Evolutionary conservation across 2,797 vertebrate species (phyloP).

Genomic region (Prunella strophiata): DNA sequence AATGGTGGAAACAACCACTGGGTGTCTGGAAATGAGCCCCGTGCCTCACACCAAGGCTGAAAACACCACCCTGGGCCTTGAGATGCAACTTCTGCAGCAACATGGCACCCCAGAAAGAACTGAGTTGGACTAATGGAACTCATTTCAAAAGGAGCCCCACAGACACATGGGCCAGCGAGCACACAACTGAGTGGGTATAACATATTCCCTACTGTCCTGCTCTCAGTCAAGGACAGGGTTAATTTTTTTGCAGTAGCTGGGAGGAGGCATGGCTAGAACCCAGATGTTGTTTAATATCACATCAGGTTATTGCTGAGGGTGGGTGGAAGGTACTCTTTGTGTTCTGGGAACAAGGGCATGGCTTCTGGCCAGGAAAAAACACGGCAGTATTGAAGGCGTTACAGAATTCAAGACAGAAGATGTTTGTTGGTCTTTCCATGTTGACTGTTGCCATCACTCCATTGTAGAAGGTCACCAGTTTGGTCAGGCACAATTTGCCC

Average conservation of each 20-base stretch:
- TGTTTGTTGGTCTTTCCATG: background rate
- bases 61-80: background rate
- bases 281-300: background rate
- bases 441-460: background rate
- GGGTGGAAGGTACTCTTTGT: background rate
- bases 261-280: background rate
- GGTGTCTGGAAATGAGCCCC: background rate
- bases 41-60: too few relatives aligned
- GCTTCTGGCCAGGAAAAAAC: background rate
- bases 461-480: too few relatives aligned
- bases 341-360: background rate
- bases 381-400: background rate
- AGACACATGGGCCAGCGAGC: background rate
- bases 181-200: background rate
- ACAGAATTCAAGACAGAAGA: background rate
- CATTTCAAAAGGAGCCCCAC: background rate
- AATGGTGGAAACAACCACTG: background rate
- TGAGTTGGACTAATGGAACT: background rate
- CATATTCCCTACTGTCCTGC: background rate
- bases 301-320: background rate
- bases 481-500: background rate
- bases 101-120: background rate
- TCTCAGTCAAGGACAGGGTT: background rate
- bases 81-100: background rate
- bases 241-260: background rate